A percentile compares a stretch with the other conserved stretches of the same genome.
Conservation (phyloP, 1,140 invertebrate species). For the Armadillidium nasatum region DNA sequence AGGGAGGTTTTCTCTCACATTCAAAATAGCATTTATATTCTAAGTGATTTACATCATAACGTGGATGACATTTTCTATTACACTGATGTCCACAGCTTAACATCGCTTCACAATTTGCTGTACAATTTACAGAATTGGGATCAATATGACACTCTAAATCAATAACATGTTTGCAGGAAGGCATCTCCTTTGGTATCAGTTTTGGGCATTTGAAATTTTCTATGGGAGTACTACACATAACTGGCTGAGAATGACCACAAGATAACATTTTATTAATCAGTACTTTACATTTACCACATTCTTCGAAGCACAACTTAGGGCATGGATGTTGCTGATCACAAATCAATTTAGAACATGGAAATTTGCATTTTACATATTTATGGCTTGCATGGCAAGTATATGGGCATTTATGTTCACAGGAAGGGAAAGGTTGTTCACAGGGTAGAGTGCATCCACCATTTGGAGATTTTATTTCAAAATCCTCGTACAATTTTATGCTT, state of each 20-base stretch:
- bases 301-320: conserved; percentile 30
- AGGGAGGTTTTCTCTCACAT: neutral
- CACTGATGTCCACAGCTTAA: conserved; percentile 31
- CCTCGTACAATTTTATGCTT: conserved; percentile 43
- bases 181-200: neutral
- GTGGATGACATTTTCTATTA: conserved; percentile 18
- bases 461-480: conserved; percentile 49
- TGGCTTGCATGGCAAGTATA: conserved; percentile 34
- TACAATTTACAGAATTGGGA: neutral
- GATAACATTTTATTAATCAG: conserved; percentile 29
- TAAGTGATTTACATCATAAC: conserved; percentile 16
- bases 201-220: neutral
- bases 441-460: conserved; percentile 50
- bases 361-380: conserved; percentile 10
- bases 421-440: conserved; percentile 45
- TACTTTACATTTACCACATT: conserved; percentile 19
- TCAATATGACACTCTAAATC: conserved; percentile 20
- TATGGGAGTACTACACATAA: conserved; percentile 19
- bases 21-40: conserved; percentile 19
- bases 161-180: neutral
- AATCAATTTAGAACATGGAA: conserved; percentile 33
- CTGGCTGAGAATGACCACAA: conserved; percentile 34
- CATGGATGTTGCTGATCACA: conserved; percentile 31
- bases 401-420: conserved; percentile 50
- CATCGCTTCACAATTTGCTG: conserved; percentile 9